A percentile compares a stretch with the other conserved stretches of the same genome.
Evolutionary conservation across 2,113 vertebrate genomes (phyloP).

Genomic region (Gorsachius goisagi): DNA sequence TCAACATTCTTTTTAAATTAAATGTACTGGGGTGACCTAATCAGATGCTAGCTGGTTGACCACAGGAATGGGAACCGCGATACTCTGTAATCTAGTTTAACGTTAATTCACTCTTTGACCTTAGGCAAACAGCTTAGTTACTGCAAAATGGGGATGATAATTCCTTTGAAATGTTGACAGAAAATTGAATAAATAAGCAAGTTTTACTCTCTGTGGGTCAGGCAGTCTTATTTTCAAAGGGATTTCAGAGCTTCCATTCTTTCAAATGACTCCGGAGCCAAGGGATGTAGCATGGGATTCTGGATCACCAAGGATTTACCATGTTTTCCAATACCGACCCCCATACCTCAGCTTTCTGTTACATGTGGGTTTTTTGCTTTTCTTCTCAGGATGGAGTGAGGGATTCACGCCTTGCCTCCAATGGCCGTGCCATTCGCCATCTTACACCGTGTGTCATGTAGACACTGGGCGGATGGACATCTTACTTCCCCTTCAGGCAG

Average conservation of each 20-base stretch:
- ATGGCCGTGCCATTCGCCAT: not conserved
- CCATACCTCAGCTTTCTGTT: not conserved
- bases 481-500: not conserved
- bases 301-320: rapidly evolving
- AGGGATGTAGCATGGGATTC: not conserved
- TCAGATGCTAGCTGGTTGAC: conserved; percentile 48
- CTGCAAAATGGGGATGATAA: conserved; percentile 20
- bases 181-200: conserved; percentile 36
- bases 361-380: not conserved
- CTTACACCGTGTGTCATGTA: not conserved
- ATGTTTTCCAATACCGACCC: not conserved
- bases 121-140: conserved; percentile 33
- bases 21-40: conserved; percentile 42
- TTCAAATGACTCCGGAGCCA: not conserved
- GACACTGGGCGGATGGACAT: rapidly evolving
- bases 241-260: not conserved
- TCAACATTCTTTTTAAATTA: conserved; percentile 53
- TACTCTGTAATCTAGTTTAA: conserved; percentile 43
- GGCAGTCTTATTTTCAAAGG: not conserved
- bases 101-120: conserved; percentile 38
- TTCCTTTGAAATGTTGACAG: conserved; percentile 29
- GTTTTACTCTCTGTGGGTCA: not conserved
- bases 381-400: not conserved
- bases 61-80: conserved; percentile 53
- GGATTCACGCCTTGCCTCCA: not conserved